These are phyloP conservation scores for Microcebus murinus DNA, from an alignment of 2,113 vertebrate genomes.

Conservation along the genomic window DNA sequence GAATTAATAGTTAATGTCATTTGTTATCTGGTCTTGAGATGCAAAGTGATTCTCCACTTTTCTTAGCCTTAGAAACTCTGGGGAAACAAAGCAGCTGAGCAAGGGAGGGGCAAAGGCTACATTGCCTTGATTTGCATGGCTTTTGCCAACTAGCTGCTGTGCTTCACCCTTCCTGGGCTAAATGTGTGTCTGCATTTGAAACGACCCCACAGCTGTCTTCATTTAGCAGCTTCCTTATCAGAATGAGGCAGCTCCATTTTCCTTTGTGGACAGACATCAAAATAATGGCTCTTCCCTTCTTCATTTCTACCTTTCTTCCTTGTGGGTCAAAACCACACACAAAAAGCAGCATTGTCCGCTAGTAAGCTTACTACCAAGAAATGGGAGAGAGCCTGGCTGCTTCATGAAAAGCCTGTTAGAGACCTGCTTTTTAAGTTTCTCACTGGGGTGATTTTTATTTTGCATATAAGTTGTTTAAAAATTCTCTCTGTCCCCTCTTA, in stretches of 20 bases:
- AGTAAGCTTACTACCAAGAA: background rate
- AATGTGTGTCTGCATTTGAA: background rate
- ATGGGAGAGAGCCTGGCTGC: background rate
- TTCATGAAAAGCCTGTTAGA: background rate
- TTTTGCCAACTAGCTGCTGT: background rate
- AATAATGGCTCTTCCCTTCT: background rate
- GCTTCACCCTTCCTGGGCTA: background rate
- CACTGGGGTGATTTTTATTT: background rate
- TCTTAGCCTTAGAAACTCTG: background rate
- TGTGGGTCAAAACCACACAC: background rate
- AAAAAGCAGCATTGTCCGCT: constrained; percentile 12
- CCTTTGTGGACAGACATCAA: background rate
- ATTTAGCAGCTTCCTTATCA: constrained; percentile 8
- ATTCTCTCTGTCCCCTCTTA: background rate
- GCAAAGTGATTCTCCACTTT: background rate
- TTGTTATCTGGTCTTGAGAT: background rate
- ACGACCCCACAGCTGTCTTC: background rate
- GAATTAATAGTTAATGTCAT: background rate
- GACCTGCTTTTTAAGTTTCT: background rate
- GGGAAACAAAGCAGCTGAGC: background rate
- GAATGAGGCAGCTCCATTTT: background rate
- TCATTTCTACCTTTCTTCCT: background rate
- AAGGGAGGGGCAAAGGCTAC: fast-evolving
- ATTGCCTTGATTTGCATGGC: background rate
- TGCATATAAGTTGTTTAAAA: background rate